Evolutionary conservation across 2,888 invertebrate species (phyloP), one percentile per base, ranked within the genome.

Genomic region (Periphyllus acericola): DNA sequence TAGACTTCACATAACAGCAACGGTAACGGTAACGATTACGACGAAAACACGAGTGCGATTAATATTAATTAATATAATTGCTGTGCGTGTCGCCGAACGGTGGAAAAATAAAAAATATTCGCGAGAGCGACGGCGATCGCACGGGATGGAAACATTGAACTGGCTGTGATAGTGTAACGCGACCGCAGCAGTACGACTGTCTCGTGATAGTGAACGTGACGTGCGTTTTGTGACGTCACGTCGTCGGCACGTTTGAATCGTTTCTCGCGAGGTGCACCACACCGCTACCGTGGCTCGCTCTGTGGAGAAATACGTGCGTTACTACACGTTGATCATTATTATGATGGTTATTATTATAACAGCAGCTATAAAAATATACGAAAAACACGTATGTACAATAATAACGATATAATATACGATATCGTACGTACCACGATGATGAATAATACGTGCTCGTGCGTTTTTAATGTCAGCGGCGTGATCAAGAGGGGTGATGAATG

Each of bases 201-300:
- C 4, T 60, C 3, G 29, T 32, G 34, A 81, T 80, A 74, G 72
- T 79, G n/a, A 19, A 78, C 11, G 74, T 66, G 60, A 29, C 52
- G 72, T 52, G 14, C 8, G n/a, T 74, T 29, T 55, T 29, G 14
- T 80, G 79, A 80, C 86, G 86, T 86, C 86, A 87, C 74, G 29
- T 29, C 66, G 21, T 80, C 82, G 29, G 46, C 11, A 46, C n/a
- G 46, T 87, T 87, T 36, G 36, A 34, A 74, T 74, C 21, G 60
- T 83, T 32, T 81, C 25, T 19, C 60, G 9, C 1, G 21, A 71
- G 71, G n/a, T 29, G 66, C n/a, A n/a, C n/a, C n/a, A 8, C 11
- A 14, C 71, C 5, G 25, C 71, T 71, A 32, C n/a, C n/a, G 29
- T 29, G 29, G 71, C 29, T 29, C 29, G 5, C 29, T 29, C 29